Evolutionary conservation across 2,888 invertebrate genomes (phyloP), one percentile per base, ranked within the genome.

Genomic region (Incurvaria masculella): DNA sequence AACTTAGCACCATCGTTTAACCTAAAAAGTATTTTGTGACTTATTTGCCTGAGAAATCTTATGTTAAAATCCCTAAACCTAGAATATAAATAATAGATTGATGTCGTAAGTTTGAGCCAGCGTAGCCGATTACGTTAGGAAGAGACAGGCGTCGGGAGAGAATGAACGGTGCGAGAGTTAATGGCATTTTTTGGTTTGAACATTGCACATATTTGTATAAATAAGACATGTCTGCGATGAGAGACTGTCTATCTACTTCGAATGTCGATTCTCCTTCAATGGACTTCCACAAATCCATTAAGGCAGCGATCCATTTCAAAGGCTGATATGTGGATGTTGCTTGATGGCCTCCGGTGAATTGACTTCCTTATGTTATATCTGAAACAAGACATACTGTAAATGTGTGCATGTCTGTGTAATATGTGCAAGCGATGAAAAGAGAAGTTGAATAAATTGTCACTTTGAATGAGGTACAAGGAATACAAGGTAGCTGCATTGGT

Each of bases 31-130:
- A 65, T 68, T 73, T 78, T 78, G 76, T 76, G 78, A 78, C 78
- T 72, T 74, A 68, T 23, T 33, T 6, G 21, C 67, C 70, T 69
- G 73, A 75, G 69, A 72, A 69, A 75, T 67, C 75, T 76, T 44
- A 76, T 74, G 73, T 72, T 76, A 76, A 72, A 73, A 76, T 75
- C 72, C 72, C 75, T 76, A 75, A 73, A 63, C 64, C 73, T 75
- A 76, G 67, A 69, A 66, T 72, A 74, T 75, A 76, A 75, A 75
- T 74, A 76, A 75, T 74, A 76, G 66, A 64, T 23, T 48, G 23
- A 23, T 23, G 65, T 65, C 66, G 65, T 69, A 69, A 68, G 60
- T 72, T 78, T 76, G 76, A 78, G 78, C 76, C 76, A 70, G 64
- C 21, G 60, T 63, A 61, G 59, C 56, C 56, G 56, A 11, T 63